Evolutionary conservation across 2,797 vertebrate genomes (phyloP).

Genomic region (Dendrocincla tyrannina): DNA sequence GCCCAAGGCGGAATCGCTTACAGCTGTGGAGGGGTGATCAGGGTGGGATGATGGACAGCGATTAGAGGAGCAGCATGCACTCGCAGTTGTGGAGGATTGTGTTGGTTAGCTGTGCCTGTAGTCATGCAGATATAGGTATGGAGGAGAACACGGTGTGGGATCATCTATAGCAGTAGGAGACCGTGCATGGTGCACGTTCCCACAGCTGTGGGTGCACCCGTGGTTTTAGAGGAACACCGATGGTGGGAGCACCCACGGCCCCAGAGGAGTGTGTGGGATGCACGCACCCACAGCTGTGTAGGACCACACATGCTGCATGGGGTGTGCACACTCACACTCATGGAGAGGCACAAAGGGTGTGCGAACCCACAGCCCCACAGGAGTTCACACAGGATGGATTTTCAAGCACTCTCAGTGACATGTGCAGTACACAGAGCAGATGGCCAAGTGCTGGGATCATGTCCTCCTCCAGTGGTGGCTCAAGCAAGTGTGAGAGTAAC

Average conservation of each 20-base stretch:
- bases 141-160: not conserved
- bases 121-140: not conserved
- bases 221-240: not conserved
- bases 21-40: not conserved
- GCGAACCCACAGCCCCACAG: rapidly evolving
- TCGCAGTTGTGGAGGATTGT: rapidly evolving
- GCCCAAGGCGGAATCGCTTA: not conserved
- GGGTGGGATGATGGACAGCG: not conserved
- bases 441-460: slow-evolving; percentile 2
- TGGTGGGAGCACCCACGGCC: not conserved
- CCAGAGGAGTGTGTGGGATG: not conserved
- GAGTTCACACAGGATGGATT: not conserved
- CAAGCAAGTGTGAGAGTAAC: not conserved
- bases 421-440: not conserved
- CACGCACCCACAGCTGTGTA: not conserved
- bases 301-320: rapidly evolving
- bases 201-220: not conserved
- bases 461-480: slow-evolving; percentile 40
- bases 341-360: not conserved
- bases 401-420: not conserved
- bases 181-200: rapidly evolving
- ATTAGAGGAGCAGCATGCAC: not conserved
- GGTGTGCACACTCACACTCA: rapidly evolving
- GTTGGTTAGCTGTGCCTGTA: not conserved
- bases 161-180: not conserved